Evolutionary conservation across 92 coral and sea anemone species (phyloP), one percentile per base, ranked within the genome.

Genomic region (Montipora capitata): DNA sequence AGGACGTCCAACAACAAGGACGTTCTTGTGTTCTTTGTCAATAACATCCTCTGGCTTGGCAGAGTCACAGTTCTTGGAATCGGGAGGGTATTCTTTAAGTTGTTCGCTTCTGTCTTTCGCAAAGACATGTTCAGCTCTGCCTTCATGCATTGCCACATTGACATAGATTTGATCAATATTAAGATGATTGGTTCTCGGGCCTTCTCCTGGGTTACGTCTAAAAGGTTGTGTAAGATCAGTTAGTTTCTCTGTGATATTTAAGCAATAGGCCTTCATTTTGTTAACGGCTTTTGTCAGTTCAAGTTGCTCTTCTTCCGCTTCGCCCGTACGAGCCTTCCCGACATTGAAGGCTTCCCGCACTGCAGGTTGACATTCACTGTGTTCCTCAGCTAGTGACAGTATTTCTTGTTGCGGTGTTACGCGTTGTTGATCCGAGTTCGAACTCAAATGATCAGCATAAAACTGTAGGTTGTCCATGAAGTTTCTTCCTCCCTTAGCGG

Each of bases 361-460:
- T n/a, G n/a, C 27, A 20, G 27, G 27, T 20, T 20, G 27, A 20
- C 0, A 0, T 0, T 0, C 27, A 20, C 27, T 20, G 0, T 20
- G 0, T 20, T 0, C 0, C 27, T 20, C 0, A 27, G 1, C 35
- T 27, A 1, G 35, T 0, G 35, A 27, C 1, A 1, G 35, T 1
- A 27, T 27, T 27, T 1, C 35, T 1, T 0, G 1, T 27, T 1
- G 35, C 0, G 35, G 35, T 27, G 1, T 27, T n/a, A 0, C 27
- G 0, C 0, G 27, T 4, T 3, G 4, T 14, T 14, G 35, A 62
- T 11, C 9, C 8, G 68, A 16, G 68, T 16, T 63, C 8, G 68
- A 0, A 18, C 20, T 10, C 7, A 70, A 44, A 70, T 70, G 75
- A 10, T 3, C 52, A 40, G 48, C 20, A 43, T 39, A 70, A 43